Percentiles rank a stretch among this genome's conserved stretches.
Evolutionary conservation across 2,888 invertebrate species (phyloP).

Genomic region (Morpho deidamia): DNA sequence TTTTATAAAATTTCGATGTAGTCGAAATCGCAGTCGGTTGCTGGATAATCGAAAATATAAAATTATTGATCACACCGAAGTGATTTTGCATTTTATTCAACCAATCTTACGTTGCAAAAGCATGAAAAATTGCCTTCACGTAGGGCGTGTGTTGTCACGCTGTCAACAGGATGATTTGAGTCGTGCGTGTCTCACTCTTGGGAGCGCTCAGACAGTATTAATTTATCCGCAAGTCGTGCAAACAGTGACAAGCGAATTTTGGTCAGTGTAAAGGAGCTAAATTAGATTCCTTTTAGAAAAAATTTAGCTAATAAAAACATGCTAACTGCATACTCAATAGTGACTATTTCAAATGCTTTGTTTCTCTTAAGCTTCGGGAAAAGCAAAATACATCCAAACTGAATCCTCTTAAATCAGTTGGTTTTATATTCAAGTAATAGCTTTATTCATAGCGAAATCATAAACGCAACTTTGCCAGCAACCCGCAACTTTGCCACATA

Average conservation of each 20-base stretch:
- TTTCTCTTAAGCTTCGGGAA: too few relatives aligned
- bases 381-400: too few relatives aligned
- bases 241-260: conserved; percentile 69
- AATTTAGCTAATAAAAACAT: not conserved
- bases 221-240: conserved; percentile 72
- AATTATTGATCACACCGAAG: not conserved
- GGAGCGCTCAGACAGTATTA: conserved; percentile 58
- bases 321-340: too few relatives aligned
- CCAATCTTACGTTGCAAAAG: conserved; percentile 3
- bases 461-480: too few relatives aligned
- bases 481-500: too few relatives aligned
- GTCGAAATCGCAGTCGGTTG: not conserved
- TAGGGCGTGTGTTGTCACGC: conserved; percentile 18
- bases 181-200: conserved; percentile 50
- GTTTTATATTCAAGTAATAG: too few relatives aligned
- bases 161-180: conserved; percentile 36
- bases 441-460: too few relatives aligned
- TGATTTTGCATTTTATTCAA: not conserved
- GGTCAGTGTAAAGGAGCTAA: not conserved
- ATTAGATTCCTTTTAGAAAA: not conserved
- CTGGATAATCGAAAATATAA: not conserved
- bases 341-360: too few relatives aligned
- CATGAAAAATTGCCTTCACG: conserved; percentile 15
- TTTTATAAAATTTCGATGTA: not conserved
- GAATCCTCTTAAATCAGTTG: too few relatives aligned